A percentile compares a stretch with the other conserved stretches of the same genome.
These are phyloP conservation scores for Threskiornis aethiopicus DNA, from an alignment of 2,797 vertebrate genomes.

Conservation along the genomic window DNA sequence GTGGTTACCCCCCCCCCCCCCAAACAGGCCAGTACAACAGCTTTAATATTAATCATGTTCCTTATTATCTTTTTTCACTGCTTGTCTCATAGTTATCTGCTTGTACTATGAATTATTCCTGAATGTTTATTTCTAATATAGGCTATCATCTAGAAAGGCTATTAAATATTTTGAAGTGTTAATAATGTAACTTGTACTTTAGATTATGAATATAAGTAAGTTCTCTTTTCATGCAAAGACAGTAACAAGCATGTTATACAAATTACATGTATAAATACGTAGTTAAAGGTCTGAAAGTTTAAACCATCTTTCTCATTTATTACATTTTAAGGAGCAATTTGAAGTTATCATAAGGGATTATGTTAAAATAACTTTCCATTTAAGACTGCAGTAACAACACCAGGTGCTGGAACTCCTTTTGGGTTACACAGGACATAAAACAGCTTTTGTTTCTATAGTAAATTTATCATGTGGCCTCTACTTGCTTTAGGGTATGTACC, in stretches of 20 bases:
- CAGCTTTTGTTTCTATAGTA: not conserved
- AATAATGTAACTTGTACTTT: not conserved
- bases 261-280: not conserved
- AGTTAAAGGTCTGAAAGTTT: not conserved
- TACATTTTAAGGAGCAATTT: not conserved
- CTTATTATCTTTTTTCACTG: not conserved
- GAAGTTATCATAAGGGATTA: not conserved
- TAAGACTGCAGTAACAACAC: not conserved
- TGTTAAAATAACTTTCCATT: not conserved
- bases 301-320: not conserved
- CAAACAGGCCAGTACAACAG: not conserved
- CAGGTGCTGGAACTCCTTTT: not conserved
- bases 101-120: not conserved
- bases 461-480: not conserved
- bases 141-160: not conserved
- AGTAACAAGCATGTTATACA: not conserved
- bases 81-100: not conserved
- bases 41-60: not conserved
- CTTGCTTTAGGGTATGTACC: not conserved
- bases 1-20: fast-evolving
- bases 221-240: not conserved
- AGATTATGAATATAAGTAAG: not conserved
- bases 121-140: not conserved
- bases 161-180: not conserved
- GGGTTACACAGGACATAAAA: not conserved